These are phyloP conservation scores for Leucoraja erinaceus DNA, from an alignment of 2,113 vertebrate species.

Conservation along the genomic window DNA sequence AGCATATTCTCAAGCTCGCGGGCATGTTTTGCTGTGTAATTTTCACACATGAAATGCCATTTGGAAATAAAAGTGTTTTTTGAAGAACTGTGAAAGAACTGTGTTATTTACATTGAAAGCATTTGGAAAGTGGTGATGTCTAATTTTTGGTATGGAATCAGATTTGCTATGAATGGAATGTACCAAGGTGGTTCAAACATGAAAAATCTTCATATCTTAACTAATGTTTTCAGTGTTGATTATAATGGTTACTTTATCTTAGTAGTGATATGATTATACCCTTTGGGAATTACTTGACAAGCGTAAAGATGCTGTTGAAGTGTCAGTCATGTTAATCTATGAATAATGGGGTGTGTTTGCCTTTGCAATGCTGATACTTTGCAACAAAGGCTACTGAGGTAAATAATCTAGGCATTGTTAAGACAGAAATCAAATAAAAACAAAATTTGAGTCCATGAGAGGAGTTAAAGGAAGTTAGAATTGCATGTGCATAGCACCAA, in stretches of 20 bases:
- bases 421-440: neutral
- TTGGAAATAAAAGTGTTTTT: neutral
- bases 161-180: constrained; percentile 1
- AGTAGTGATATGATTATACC: neutral
- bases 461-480: neutral
- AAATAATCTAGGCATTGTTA: neutral
- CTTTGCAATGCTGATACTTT: neutral
- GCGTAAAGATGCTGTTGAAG: neutral
- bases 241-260: neutral
- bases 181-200: neutral
- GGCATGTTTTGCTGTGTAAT: neutral
- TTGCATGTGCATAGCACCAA: neutral
- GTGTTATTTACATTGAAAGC: neutral
- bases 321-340: neutral
- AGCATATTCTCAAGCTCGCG: neutral
- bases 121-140: neutral
- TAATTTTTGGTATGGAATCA: neutral
- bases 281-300: neutral
- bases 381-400: neutral
- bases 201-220: neutral
- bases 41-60: neutral
- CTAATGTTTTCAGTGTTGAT: neutral
- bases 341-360: neutral
- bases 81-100: neutral
- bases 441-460: neutral